Base-by-base conservation (phyloP, 2,113 vertebrate species). In the Indri indri region DNA sequence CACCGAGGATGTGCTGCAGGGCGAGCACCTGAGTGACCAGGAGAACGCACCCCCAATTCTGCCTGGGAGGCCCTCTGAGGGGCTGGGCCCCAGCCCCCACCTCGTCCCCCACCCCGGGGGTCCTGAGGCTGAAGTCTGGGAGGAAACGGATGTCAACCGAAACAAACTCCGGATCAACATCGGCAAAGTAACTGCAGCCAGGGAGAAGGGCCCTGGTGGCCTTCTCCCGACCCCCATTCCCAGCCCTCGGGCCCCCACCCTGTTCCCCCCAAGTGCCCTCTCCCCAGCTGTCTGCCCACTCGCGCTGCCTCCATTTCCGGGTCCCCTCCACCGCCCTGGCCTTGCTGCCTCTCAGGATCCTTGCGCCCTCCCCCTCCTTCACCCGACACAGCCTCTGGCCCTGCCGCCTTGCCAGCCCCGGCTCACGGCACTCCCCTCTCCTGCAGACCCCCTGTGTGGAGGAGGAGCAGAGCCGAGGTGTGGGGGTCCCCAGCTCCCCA, bases 161-260 rank as follows among this genome's bases (percentile, higher is more conserved):
- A 99, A 99, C 99, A 99, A 99, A 98, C 99, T 99, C 98, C 99
- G 99, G 98, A 99, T 99, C 98, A 99, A 99, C 99, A 99, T 99
- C 81, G 99, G 99, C 99, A 99, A 99, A 99, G 99, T 99, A 98
- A 98, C 83, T 25, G 70, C 52, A 16, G n/a, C 54, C 84, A 1
- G 59, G 92, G 93, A 42, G 88, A 57, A 42, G 77, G 45, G 32
- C 1, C 0, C 18, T 93, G 77, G 77, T 30, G 57, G 57, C 57
- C 77, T 61, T 47, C 22, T 37, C 17, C 74, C n/a, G 9, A 8
- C 20, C 54, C 40, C 40, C 23, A 2, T 87, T 25, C 88, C 65
- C 77, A 12, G 2, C 54, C 47, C 40, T 37, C 14, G 88, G 94
- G 16, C 34, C 42, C 52, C 63, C 76, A 17, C 88, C 77, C 45